Evolutionary conservation across 92 coral and sea anemone genomes (phyloP).

Genomic region (Heliopora coerulea): DNA sequence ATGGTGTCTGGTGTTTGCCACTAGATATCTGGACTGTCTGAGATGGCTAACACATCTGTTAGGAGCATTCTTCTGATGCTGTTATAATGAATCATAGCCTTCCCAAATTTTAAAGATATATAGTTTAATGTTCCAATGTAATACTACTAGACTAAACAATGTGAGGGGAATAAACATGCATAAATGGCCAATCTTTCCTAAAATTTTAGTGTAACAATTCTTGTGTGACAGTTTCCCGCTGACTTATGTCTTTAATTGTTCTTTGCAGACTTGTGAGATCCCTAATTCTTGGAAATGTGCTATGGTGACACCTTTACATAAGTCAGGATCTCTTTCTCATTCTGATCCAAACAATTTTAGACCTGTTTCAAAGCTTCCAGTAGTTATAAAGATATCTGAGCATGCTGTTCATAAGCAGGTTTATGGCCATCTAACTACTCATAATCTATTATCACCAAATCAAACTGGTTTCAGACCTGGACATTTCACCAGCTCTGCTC

Average conservation of each 20-base stretch:
- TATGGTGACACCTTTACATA: conserved; percentile 30
- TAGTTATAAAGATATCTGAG: conserved; percentile 45
- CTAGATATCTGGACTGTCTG: too few relatives aligned
- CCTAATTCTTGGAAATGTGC: conserved; percentile 44
- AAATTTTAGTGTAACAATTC: too few relatives aligned
- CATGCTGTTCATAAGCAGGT: conserved; percentile 46
- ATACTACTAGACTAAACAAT: too few relatives aligned
- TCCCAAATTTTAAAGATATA: too few relatives aligned
- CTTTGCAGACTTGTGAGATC: conserved; percentile 26
- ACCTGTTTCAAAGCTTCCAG: conserved; percentile 37
- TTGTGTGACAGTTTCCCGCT: too few relatives aligned
- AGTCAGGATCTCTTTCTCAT: conserved; percentile 19
- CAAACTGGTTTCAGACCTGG: conserved; percentile 10
- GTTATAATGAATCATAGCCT: too few relatives aligned
- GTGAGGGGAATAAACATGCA: too few relatives aligned
- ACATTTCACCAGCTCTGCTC: conserved; percentile 19
- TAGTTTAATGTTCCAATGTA: too few relatives aligned
- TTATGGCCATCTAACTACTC: conserved; percentile 27
- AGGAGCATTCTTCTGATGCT: too few relatives aligned
- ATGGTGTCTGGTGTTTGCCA: too few relatives aligned
- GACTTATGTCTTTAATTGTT: conserved; percentile 24
- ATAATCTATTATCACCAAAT: conserved; percentile 30
- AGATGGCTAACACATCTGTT: too few relatives aligned
- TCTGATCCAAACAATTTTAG: conserved; percentile 31
- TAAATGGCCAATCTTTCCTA: too few relatives aligned